These are phyloP conservation scores for Sylvicola fuscatus DNA, from an alignment of 2,888 invertebrate species.

Conservation along the genomic window DNA sequence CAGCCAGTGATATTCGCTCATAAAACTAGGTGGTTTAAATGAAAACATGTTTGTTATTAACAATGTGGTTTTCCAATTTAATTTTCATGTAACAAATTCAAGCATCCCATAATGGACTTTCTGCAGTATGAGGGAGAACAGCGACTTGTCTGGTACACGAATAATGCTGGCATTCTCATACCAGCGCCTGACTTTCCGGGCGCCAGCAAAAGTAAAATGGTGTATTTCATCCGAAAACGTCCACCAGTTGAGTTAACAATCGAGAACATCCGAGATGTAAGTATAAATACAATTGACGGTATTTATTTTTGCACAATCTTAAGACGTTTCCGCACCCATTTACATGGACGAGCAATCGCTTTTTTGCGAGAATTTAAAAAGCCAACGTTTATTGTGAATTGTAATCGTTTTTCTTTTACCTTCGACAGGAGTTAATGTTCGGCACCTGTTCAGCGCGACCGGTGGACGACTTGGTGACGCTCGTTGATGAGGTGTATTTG, in stretches of 20 bases:
- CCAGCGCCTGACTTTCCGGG: conserved; percentile 25
- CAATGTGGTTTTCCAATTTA: no score
- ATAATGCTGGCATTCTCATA: conserved; percentile 26
- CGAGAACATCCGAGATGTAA: conserved; percentile 19
- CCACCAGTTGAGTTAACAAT: conserved; percentile 21
- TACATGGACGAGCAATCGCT: conserved; percentile 42
- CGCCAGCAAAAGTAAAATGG: conserved; percentile 22
- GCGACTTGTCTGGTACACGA: conserved; percentile 24
- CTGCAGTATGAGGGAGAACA: conserved; percentile 18
- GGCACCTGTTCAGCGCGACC: conserved; percentile 55
- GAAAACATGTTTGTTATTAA: no score
- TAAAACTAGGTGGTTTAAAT: no score
- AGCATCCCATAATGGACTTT: conserved; percentile 17
- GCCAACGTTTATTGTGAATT: no score
- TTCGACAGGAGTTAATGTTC: conserved; percentile 30
- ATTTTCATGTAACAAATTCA: no score
- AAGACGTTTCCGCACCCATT: conserved; percentile 12
- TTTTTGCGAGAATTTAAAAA: no score
- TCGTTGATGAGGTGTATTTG: conserved; percentile 51
- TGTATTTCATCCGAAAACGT: conserved; percentile 32
- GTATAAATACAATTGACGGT: conserved; percentile 11
- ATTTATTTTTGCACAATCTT: conserved; percentile 28
- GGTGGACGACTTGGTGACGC: conserved; percentile 42
- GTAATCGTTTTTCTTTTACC: no score
- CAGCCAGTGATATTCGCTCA: no score